phyloP scores from a whole-genome alignment of 2,797 vertebrate genomes.

The Squalus acanthias region DNA sequence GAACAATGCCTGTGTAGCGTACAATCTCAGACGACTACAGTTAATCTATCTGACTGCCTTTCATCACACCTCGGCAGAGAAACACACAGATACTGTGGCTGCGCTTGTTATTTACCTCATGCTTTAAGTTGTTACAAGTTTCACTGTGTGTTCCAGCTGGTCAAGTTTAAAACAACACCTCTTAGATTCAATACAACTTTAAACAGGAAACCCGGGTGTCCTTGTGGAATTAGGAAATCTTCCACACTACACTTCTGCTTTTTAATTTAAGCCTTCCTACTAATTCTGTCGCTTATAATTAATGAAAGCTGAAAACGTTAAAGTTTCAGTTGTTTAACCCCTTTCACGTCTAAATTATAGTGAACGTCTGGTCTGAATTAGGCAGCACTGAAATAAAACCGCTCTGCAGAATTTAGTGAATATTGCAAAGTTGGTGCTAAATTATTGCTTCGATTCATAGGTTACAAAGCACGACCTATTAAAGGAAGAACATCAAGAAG shows the following conservation, averaged over 20 bases:
- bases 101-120: not conserved
- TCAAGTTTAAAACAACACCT: slow-evolving; percentile 4
- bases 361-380: not conserved
- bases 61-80: too few relatives aligned
- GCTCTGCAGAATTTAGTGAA: not conserved
- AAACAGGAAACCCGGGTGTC: not conserved
- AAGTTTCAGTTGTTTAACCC: not conserved
- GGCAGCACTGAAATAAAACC: not conserved
- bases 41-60: too few relatives aligned
- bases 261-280: not conserved
- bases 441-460: not conserved
- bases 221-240: not conserved
- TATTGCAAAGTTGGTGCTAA: not conserved
- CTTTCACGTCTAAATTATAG: not conserved
- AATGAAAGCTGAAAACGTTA: slow-evolving; percentile 4
- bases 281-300: not conserved
- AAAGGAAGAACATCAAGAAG: not conserved
- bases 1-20: too few relatives aligned
- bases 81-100: not conserved
- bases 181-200: not conserved
- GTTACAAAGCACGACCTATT: not conserved
- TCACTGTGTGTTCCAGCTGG: not conserved
- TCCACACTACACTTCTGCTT: not conserved
- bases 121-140: not conserved
- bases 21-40: too few relatives aligned